Base-by-base conservation (phyloP, 2,888 invertebrate genomes). In the Lasioglossum pauxillum region DNA sequence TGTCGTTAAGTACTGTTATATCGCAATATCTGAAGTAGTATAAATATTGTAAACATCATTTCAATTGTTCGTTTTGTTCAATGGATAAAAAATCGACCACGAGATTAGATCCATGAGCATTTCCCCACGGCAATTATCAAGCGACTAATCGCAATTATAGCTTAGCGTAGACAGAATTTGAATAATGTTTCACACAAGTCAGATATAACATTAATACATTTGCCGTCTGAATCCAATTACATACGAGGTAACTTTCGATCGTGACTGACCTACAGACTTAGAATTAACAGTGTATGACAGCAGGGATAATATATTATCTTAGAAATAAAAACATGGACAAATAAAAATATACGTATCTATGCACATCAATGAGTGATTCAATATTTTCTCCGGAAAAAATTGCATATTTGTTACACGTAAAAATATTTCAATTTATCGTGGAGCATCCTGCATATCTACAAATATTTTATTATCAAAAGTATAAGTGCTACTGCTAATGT, bases 61-160 rank as follows among this genome's bases (percentile, higher is more conserved):
- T 19, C 19, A 19, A 31, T 31, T 64, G 19, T 31, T 5, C 0
- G 23, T 31, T 64, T 64, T 31, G 16, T 64, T 16, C 8, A 19
- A 69, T 35, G 69, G 23, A 38, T 23, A 38, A 69, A 69, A 69
- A 46, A 35, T 64, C 23, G n/a, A 72, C 3, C 27, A 7, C 31
- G 53, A 81, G 1, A 46, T n/a, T 23, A 3, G 27, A 78, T 77
- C 76, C 82, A 82, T 82, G 76, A 74, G 64, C 16, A 67, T 79
- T 79, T 79, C 16, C 2, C 44, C 16, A 23, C 53, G 75, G 57
- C 41, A n/a, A 57, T 71, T 77, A 81, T 19, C 35, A 44, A 35
- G 27, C n/a, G 35, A 41, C 79, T 72, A 71, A 69, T 84, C 78
- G 31, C 38, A 19, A 38, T 16, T 44, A 46, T 23, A 81, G 75